Evolutionary conservation across 2,797 vertebrate genomes (phyloP).

Genomic region (Graptemys geographica): DNA sequence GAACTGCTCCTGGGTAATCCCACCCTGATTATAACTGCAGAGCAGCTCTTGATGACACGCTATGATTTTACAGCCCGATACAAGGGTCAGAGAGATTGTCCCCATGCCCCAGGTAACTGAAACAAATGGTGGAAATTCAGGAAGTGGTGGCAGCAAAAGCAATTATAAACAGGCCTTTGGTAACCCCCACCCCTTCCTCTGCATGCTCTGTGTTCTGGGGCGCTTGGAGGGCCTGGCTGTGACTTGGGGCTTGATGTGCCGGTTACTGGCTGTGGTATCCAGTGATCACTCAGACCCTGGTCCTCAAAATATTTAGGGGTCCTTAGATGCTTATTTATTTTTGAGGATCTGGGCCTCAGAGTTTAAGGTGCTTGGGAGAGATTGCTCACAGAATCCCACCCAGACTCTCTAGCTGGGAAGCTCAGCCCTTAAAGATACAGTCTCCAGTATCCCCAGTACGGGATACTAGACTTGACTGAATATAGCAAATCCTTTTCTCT

Average conservation of each 20-base stretch:
- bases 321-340: neutral
- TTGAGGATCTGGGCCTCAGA: neutral
- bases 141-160: neutral
- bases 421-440: neutral
- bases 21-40: no score
- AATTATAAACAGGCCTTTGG: neutral
- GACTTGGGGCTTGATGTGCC: neutral
- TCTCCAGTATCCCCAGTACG: neutral
- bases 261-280: neutral
- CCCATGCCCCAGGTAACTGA: no score
- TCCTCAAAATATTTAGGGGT: neutral
- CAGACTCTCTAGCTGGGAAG: neutral
- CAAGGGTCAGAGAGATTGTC: neutral
- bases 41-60: neutral
- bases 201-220: neutral
- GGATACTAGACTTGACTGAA: neutral
- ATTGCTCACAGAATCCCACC: neutral
- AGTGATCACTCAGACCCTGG: neutral
- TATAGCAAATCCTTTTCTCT: neutral
- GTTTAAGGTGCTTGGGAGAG: no score
- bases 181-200: no score
- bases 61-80: neutral
- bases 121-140: neutral
- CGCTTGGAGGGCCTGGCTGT: neutral
- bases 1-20: neutral